These are phyloP conservation scores for Xenus cinereus DNA, from an alignment of 2,113 vertebrate genomes.

Conservation along the genomic window DNA sequence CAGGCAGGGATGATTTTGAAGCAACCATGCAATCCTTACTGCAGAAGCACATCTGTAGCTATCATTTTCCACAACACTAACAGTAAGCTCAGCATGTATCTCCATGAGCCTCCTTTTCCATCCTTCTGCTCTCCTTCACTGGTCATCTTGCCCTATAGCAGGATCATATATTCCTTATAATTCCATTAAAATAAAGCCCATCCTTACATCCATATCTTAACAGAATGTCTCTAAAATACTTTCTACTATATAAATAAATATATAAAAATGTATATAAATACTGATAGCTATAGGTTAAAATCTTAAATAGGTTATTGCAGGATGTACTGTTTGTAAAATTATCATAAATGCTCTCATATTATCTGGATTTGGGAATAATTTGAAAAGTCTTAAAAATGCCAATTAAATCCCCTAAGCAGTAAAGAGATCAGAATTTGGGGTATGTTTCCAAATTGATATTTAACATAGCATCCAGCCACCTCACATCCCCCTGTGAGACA, in stretches of 20 bases:
- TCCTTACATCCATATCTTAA: constrained; percentile 57
- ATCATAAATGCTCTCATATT: background rate
- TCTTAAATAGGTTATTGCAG: background rate
- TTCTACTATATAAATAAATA: background rate
- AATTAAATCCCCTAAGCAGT: background rate
- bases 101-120: background rate
- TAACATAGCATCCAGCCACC: background rate
- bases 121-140: background rate
- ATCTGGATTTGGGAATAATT: background rate
- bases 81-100: background rate
- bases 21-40: background rate
- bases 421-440: background rate
- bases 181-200: constrained; percentile 66
- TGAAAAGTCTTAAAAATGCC: background rate
- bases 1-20: background rate
- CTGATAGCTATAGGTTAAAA: background rate
- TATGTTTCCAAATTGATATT: background rate
- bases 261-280: too few relatives aligned
- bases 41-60: background rate
- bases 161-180: fast-evolving
- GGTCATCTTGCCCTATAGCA: background rate
- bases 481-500: background rate
- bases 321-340: background rate
- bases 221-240: constrained; percentile 46
- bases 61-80: background rate